These are phyloP conservation scores for Procavia capensis DNA, from an alignment of 2,113 vertebrate genomes.

Conservation along the genomic window DNA sequence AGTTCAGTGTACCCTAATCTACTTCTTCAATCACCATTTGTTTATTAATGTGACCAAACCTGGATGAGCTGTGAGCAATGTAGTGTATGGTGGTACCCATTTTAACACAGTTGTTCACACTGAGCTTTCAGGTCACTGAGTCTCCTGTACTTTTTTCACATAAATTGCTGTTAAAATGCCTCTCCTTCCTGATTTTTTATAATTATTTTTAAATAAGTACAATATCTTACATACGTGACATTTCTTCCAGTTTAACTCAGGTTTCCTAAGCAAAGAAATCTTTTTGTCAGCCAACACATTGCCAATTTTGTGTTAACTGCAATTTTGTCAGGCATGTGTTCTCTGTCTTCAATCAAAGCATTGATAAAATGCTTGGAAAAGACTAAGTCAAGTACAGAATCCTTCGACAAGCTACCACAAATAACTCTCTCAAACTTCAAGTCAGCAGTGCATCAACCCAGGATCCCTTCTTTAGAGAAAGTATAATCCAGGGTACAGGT, in stretches of 20 bases:
- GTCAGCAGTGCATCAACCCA: background rate
- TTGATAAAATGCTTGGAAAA: background rate
- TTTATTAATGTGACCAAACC: background rate
- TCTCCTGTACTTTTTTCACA: background rate
- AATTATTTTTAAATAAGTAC: background rate
- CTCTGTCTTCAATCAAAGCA: background rate
- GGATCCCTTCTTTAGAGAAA: background rate
- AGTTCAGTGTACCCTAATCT: background rate
- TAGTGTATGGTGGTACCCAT: background rate
- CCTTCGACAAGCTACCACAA: background rate
- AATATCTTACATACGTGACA: background rate
- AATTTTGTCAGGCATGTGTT: background rate
- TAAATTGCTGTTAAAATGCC: background rate
- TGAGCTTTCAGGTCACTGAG: background rate
- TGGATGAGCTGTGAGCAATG: background rate
- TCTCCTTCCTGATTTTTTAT: background rate
- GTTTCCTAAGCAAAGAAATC: background rate
- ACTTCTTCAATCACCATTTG: background rate
- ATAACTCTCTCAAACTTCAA: background rate
- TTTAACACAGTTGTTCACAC: background rate
- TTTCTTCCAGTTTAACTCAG: background rate
- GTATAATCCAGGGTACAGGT: background rate
- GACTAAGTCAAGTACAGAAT: background rate
- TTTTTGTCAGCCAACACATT: background rate
- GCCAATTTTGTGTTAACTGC: background rate